Evolutionary conservation across 2,888 invertebrate genomes (phyloP), one percentile per base, ranked within the genome.

Genomic region (Heliconius charithonia): DNA sequence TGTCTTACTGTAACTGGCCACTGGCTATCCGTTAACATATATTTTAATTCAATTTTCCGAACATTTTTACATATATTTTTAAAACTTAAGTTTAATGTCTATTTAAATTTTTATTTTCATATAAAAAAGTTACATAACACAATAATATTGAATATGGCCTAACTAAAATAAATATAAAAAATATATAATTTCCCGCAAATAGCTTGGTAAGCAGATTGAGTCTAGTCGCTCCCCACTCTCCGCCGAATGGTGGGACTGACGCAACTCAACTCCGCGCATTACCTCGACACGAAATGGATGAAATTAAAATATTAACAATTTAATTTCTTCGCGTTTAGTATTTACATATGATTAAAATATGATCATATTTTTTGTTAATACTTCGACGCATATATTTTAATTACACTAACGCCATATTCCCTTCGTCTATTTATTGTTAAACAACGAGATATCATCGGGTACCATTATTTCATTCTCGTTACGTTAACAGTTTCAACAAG

Each of bases 1-100:
- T 93, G 93, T 92, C 88, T 92, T 84, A 83, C 83, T 83, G 83
- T 82, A 83, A 84, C 84, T 79, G 78, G 80, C 74, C 80, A 75
- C 65, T 70, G 66, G 37, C 29, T 76, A 73, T 74, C 78, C 29
- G 77, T 79, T 80, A 75, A 79, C 65, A 76, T 78, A 78, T 79
- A 67, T 74, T 66, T 75, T 79, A 81, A 56, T 62, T 41, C 19
- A 62, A 25, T 19, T 37, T 59, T 56, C 10, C 37, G 29, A 29
- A 32, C 12, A n/a, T 22, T 2, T 45, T 7, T 71, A 27, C 7
- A 76, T 69, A 45, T 7, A 41, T 27, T 41, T 76, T 70, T 6
- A 37, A 29, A 29, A 19, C 10, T 4, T 70, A 70, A 25, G 10
- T 51, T 59, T n/a, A n/a, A 59, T 29, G 6, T 29, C 4, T 45